Conservation (phyloP, 2,888 invertebrate species). For the Cephus rjabovi region DNA sequence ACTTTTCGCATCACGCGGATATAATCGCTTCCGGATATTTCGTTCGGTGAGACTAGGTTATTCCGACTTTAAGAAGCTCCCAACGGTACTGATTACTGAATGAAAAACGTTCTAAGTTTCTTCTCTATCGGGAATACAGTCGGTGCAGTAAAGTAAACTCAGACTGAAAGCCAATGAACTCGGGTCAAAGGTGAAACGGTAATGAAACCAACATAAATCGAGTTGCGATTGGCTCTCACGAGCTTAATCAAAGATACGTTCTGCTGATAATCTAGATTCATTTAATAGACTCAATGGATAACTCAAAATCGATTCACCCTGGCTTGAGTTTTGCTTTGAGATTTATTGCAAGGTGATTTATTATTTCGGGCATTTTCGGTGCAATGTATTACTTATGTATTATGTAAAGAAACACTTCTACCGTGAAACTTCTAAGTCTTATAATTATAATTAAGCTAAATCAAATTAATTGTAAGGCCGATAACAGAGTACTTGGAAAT, state of each 20-base stretch:
- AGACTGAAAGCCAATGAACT: background rate
- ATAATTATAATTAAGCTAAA: constrained; percentile 14
- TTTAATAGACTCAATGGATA: background rate
- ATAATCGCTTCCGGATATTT: background rate
- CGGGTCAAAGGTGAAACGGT: background rate
- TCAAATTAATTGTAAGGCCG: constrained; percentile 24
- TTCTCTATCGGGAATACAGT: background rate
- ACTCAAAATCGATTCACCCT: background rate
- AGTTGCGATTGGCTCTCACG: background rate
- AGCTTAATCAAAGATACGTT: background rate
- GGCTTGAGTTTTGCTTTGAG: background rate
- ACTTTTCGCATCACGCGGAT: background rate
- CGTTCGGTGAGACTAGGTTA: background rate
- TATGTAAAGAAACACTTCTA: constrained; percentile 7
- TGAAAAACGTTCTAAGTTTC: background rate
- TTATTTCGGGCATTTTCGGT: constrained; percentile 23
- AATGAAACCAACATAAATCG: background rate
- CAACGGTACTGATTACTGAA: background rate
- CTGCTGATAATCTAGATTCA: background rate
- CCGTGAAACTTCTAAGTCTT: constrained; percentile 24
- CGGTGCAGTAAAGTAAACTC: background rate
- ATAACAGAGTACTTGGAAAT: constrained; percentile 17
- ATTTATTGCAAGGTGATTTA: background rate
- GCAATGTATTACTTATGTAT: constrained; percentile 24
- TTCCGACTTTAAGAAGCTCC: background rate